A percentile compares a stretch with the other conserved stretches of the same genome.
Conservation (phyloP, 2,888 invertebrate genomes). For the Limnephilus auricula region DNA sequence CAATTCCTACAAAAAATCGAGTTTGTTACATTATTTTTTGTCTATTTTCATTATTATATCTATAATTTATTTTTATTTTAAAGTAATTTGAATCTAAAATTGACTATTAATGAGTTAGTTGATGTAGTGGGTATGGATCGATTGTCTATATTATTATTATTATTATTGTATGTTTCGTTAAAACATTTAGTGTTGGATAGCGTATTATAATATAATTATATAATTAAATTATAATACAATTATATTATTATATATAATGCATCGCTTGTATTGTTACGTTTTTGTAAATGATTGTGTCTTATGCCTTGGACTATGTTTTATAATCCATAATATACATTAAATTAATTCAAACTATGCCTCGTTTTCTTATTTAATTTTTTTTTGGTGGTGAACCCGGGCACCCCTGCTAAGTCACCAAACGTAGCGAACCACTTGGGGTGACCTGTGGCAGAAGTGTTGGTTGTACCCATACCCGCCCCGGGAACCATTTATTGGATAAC, state of each 20-base stretch:
- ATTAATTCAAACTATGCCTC: slow-evolving; percentile 18
- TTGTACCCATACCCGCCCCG: too few species aligned
- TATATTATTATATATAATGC: background rate
- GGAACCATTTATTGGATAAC: too few species aligned
- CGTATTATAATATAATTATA: slow-evolving; percentile 1
- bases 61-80: background rate
- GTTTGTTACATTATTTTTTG: background rate
- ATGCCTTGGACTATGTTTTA: slow-evolving; percentile 21
- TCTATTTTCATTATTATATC: background rate
- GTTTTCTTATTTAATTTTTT: background rate
- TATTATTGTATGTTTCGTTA: slow-evolving; percentile 4
- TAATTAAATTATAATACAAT: background rate
- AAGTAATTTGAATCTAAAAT: background rate
- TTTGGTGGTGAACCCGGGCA: too few species aligned
- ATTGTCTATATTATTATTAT: slow-evolving; percentile 14
- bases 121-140: background rate
- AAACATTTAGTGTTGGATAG: slow-evolving; percentile 16
- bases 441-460: too few species aligned
- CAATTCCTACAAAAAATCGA: background rate
- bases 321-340: slow-evolving; percentile 12
- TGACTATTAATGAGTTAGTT: background rate
- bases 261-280: slow-evolving; percentile 25
- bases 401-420: too few species aligned
- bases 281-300: slow-evolving; percentile 26
- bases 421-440: too few species aligned